These are phyloP conservation scores for Dendroctonus valens DNA, from an alignment of 1,140 invertebrate genomes.

Conservation along the genomic window DNA sequence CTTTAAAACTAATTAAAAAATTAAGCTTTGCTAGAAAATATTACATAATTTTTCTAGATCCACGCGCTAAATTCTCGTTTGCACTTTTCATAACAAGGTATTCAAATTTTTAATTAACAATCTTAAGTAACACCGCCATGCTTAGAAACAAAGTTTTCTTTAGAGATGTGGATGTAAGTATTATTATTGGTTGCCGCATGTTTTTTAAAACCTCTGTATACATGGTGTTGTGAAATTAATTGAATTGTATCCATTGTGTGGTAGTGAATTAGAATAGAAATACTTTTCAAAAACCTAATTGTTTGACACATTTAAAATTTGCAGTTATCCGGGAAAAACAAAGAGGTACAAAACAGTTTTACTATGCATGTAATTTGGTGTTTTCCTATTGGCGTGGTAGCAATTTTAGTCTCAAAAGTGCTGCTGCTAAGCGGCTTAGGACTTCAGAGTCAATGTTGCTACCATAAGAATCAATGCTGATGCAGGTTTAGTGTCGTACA, in stretches of 20 bases:
- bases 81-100: too few relatives aligned
- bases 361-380: constrained; percentile 6
- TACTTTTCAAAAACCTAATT: constrained; percentile 11
- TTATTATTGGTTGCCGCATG: background rate
- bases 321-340: constrained; percentile 23
- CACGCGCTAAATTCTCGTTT: background rate
- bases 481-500: background rate
- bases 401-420: background rate
- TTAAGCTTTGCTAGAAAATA: background rate
- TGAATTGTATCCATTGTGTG: background rate
- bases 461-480: background rate
- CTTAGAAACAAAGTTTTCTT: background rate
- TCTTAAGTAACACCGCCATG: too few relatives aligned
- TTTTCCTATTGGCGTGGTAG: background rate
- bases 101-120: too few relatives aligned
- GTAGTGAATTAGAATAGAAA: constrained; percentile 4
- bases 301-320: constrained; percentile 23
- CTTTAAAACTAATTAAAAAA: too few relatives aligned
- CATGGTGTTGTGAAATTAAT: background rate
- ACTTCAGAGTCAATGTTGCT: background rate
- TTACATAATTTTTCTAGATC: background rate
- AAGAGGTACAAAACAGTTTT: constrained; percentile 17
- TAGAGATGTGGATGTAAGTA: background rate
- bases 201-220: background rate
- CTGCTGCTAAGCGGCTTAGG: background rate